Base-by-base conservation (phyloP, 2,888 invertebrate species). In the Drosophila mayaguana region DNA sequence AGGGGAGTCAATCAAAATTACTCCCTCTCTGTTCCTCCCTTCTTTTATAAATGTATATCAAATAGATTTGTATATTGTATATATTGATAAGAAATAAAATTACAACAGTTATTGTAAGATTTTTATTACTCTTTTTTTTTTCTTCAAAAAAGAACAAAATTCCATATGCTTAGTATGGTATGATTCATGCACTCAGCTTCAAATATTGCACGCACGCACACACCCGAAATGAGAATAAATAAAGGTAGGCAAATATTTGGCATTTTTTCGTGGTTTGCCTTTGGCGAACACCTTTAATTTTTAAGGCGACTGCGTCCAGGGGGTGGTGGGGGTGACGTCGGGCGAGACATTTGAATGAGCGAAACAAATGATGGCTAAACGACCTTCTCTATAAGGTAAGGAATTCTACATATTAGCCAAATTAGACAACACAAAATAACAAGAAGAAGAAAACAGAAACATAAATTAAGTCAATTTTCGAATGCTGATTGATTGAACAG, bases 331-430 rank as follows among this genome's bases (percentile, higher is more conserved):
- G 54, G 69, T 73, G 71, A 53, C 59, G 53, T 72, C 68, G 65
- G 61, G 48, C 73, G 73, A 80, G 82, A 87, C 84, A 87, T 69
- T 79, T 86, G 88, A 88, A 81, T 85, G 84, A 80, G 72, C 81
- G 60, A 70, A 80, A 60, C 86, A 85, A 80, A 88, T 84, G 88
- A 80, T 72, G 64, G 59, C 42, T 25, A 72, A 72, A 76, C 80
- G 86, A 79, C 89, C 86, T 89, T 89, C 89, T 88, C 83, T 63
- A 87, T 89, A 89, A 88, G 87, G 87, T 75, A 77, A 83, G 75
- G 62, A 80, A 74, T 83, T 72, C 78, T 73, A 74, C 65, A 88
- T 81, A 83, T 81, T 78, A 79, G 83, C 81, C 78, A 85, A 89
- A 75, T 88, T 83, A 78, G 84, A 82, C 61, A 34, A 12, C 12